A percentile compares a stretch with the other conserved stretches of the same genome.
phyloP scores from a whole-genome alignment of 2,113 vertebrate species.

The Sceloporus undulatus region DNA sequence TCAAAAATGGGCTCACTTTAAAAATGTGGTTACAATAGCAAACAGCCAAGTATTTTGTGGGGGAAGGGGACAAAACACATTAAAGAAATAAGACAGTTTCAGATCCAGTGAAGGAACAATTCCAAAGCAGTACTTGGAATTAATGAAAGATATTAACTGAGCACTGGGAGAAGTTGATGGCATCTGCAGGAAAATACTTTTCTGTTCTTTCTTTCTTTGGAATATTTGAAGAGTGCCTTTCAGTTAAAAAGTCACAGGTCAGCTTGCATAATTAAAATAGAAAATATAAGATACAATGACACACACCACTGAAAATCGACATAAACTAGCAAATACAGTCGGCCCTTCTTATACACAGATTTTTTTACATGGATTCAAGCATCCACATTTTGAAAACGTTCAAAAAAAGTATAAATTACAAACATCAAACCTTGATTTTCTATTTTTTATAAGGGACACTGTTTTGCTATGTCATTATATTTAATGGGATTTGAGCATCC shows the following conservation, averaged over 20 bases:
- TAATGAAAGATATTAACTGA: neutral
- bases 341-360: too few relatives aligned
- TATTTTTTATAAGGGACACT: too few relatives aligned
- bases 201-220: neutral
- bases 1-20: neutral
- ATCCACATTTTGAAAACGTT: too few relatives aligned
- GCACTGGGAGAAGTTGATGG: neutral
- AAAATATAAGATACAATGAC: conserved; percentile 4
- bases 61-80: neutral
- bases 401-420: too few relatives aligned
- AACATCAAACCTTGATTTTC: too few relatives aligned
- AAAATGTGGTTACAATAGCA: neutral
- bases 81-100: neutral
- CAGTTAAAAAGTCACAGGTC: neutral
- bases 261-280: conserved; percentile 22
- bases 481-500: too few relatives aligned
- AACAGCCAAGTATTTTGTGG: neutral
- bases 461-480: too few relatives aligned
- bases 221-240: conserved; percentile 12
- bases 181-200: neutral
- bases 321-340: neutral
- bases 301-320: neutral
- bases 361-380: too few relatives aligned
- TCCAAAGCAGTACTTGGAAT: neutral
- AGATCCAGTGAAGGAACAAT: neutral